Conservation (phyloP, 2,888 invertebrate genomes). For the Cancer borealis region DNA sequence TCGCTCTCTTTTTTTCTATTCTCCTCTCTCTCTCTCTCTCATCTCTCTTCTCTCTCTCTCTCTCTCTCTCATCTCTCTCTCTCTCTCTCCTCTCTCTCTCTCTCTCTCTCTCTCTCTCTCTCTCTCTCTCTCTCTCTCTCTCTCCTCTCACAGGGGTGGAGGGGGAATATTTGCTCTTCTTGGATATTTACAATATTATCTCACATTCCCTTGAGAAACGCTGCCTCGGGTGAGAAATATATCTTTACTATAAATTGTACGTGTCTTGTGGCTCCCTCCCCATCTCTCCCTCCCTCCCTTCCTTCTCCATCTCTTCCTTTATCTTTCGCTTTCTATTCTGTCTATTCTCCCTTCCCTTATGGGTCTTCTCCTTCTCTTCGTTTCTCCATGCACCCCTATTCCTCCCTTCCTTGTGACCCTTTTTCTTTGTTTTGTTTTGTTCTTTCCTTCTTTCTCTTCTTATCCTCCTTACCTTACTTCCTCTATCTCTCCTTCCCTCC, state of each 20-base stretch:
- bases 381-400: background rate
- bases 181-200: slow-evolving; percentile 28
- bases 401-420: background rate
- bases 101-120: slow-evolving; percentile 55
- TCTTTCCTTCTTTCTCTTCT: background rate
- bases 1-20: slow-evolving; percentile 2
- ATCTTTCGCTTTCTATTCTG: background rate
- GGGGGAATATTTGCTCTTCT: background rate
- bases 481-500: too few relatives aligned
- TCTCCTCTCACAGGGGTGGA: background rate
- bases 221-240: background rate
- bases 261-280: background rate
- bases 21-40: background rate
- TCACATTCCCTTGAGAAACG: background rate
- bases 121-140: slow-evolving; percentile 40
- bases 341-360: background rate
- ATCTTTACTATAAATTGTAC: slow-evolving; percentile 2
- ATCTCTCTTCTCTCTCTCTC: background rate
- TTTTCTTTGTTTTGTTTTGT: background rate
- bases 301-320: background rate
- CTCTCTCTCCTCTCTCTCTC: slow-evolving; percentile 44
- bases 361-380: background rate
- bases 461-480: background rate
- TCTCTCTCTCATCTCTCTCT: background rate
- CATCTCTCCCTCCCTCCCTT: background rate